phyloP scores from a whole-genome alignment of 1,140 invertebrate species.

The Melitaea cinxia region DNA sequence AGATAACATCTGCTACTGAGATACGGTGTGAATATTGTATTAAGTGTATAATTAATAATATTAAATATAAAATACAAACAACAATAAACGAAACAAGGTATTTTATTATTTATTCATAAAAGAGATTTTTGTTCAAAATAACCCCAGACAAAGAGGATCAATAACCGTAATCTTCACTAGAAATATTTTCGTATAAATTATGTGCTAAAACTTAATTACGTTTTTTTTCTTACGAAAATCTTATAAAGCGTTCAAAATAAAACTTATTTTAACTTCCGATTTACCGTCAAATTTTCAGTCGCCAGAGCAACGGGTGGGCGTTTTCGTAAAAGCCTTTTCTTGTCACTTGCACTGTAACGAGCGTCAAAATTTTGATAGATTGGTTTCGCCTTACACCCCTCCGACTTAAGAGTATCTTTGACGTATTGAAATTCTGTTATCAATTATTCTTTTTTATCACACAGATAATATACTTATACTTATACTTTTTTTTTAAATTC shows the following conservation, averaged over 20 bases:
- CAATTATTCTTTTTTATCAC: slow-evolving; percentile 4
- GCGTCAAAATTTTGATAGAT: slow-evolving; percentile 76
- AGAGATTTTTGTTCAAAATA: too few relatives aligned
- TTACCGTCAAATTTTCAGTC: slow-evolving; percentile 10
- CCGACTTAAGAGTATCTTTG: slow-evolving; percentile 62
- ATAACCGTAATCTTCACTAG: too few relatives aligned
- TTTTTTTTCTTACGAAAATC: background rate
- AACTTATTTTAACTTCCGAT: slow-evolving; percentile 19
- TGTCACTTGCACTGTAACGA: slow-evolving; percentile 64
- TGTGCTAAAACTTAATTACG: background rate
- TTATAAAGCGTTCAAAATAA: background rate
- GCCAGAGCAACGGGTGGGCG: slow-evolving; percentile 10
- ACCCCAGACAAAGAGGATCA: too few relatives aligned
- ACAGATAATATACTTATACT: background rate
- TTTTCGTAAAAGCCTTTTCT: slow-evolving; percentile 64
- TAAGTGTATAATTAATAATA: background rate
- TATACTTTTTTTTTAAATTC: background rate
- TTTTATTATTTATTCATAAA: too few relatives aligned
- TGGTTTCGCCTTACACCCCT: slow-evolving; percentile 55
- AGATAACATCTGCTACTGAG: background rate
- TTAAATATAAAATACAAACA: too few relatives aligned
- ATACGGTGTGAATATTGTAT: background rate
- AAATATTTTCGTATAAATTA: too few relatives aligned
- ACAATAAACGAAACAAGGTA: too few relatives aligned
- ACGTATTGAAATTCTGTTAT: slow-evolving; percentile 42